Base-by-base conservation (phyloP, 2,797 vertebrate genomes). In the Xenops minutus region DNA sequence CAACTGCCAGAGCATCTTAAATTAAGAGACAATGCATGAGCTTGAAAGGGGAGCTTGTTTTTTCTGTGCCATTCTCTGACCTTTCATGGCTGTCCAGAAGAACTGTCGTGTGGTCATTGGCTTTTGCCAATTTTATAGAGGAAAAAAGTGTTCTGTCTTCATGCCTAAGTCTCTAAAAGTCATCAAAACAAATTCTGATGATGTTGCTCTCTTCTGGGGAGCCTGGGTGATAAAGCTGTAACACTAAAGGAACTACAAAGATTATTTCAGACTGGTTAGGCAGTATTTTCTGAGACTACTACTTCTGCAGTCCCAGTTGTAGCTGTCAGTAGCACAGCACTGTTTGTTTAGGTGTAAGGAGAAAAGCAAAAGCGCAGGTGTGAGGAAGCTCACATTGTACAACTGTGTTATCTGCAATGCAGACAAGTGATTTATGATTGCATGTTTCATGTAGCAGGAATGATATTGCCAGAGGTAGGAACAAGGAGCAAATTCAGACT, bases 381-480 rank as follows among this genome's bases (percentile, higher is more conserved):
- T 79, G 94, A 93, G 95, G 94, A 58, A 91, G 84, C 78, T 80
- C 52, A 59, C 79, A 22, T 4, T 86, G 93, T 66, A 74, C 80
- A 68, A 19, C 59, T 21, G 66, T 22, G 61, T 64, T 76, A 81
- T 73, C 86, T 93, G 89, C 72, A 68, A 7, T 32, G 54, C 76
- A 94, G 81, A 44, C 76, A 54, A 54, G 55, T 97, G 96, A 97
- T 97, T 96, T 95, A 97, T 94, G 96, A 48, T 7, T 56, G 89
- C 82, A n/a, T 67, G 29, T 92, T 95, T 96, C 87, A 85, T 18
- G 82, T 23, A 54, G 82, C 93, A 94, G 89, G 89, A 96, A 85
- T 92, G 89, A 95, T 79, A 71, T 72, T 85, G 95, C 95, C 94
- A 93, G 91, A 46, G 95, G 94, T 58, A 34, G 84, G 67, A 87